Base-by-base conservation (phyloP, 2,797 vertebrate genomes). In the Sorex maritimensis region DNA sequence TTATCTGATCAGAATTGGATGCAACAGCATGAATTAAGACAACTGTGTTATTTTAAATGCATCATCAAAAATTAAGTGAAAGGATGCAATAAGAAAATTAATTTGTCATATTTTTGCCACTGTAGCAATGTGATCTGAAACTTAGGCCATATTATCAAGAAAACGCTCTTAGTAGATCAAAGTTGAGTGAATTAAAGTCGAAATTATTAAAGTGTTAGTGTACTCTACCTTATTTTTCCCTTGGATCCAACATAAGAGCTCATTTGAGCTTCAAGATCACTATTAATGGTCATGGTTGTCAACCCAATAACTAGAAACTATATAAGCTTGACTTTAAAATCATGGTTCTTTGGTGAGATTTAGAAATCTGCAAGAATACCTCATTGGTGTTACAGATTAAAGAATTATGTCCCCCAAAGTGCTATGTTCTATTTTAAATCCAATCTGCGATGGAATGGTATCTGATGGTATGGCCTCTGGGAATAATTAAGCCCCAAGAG, bases 1-100 rank as follows among this genome's bases (percentile, higher is more conserved):
- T 88, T 90, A 49, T 81, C 74, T 69, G 4, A 23, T 67, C 28
- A 10, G 10, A 84, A 74, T 81, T 49, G 23, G 30, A 83, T 21
- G 15, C 38, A 88, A 52, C 7, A 1, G 65, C 1, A 87, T 55
- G 88, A 80, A 2, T 80, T 2, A 85, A 84, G 6, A 85, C 3
- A 88, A 28, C 73, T 84, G 17, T 67, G 8, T 71, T 1, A 17
- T 89, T 95, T 90, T 86, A 81, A 81, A 92, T 21, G 2, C 15
- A 63, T 5, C 6, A 19, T 67, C 26, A 61, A 89, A 78, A 89
- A 55, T 71, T 80, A 80, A 72, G 21, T 78, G 3, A 34, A 0
- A 81, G 24, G 17, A 92, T 2, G 5, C 8, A 41, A 34, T 65
- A 61, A 24, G 26, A 58, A 10, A 84, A 67, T 2, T 71, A 15